phyloP scores from a whole-genome alignment of 2,797 vertebrate species.

The Oreochromis mossambicus region DNA sequence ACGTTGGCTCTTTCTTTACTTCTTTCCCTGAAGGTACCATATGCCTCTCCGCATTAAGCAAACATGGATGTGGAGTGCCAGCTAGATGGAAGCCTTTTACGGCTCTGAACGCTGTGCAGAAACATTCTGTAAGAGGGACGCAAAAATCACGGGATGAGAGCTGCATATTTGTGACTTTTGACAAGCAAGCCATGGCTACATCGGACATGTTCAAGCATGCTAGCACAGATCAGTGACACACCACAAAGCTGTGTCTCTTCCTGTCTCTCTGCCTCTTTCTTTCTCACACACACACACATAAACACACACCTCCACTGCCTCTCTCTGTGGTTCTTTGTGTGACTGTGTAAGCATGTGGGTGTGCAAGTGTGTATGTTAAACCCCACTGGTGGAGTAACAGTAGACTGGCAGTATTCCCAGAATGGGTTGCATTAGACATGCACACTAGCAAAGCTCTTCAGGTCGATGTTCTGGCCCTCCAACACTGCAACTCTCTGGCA shows the following conservation, averaged over 20 bases:
- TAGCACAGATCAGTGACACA: constrained; percentile 69
- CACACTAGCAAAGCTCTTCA: constrained; percentile 73
- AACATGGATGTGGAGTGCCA: background rate
- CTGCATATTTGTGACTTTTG: constrained; percentile 74
- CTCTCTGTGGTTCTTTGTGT: background rate
- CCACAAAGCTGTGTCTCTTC: constrained; percentile 57
- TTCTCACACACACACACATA: background rate
- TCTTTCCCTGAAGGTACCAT: background rate
- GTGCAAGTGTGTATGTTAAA: constrained; percentile 67
- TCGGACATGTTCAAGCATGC: constrained; percentile 71
- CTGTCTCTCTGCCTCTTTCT: constrained; percentile 4
- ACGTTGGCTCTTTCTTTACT: background rate
- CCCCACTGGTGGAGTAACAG: constrained; percentile 72
- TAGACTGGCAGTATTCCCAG: constrained; percentile 76
- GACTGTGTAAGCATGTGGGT: constrained; percentile 40
- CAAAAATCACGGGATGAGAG: constrained; percentile 36
- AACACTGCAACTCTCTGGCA: constrained; percentile 54
- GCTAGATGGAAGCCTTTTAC: constrained; percentile 1
- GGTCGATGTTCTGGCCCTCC: constrained; percentile 68
- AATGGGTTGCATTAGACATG: constrained; percentile 74
- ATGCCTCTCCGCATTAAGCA: background rate
- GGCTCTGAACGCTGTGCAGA: background rate
- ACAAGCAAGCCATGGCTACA: constrained; percentile 63
- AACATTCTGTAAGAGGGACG: constrained; percentile 19
- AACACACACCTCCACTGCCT: constrained; percentile 16